phyloP scores from a whole-genome alignment of 2,797 vertebrate genomes.

The Graptemys geographica region DNA sequence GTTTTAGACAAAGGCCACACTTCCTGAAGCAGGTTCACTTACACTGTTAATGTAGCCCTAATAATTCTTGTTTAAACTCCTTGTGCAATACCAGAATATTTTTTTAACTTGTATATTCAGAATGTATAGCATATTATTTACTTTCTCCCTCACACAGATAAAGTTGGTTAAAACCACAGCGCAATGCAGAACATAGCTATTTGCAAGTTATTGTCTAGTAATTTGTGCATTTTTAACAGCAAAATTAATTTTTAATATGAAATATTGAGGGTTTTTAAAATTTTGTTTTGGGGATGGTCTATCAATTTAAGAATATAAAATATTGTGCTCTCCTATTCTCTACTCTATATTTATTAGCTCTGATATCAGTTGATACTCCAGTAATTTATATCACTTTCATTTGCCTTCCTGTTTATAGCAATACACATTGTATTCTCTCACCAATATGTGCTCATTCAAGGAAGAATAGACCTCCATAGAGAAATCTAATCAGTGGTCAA shows the following conservation, averaged over 20 bases:
- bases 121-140: background rate
- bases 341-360: background rate
- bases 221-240: background rate
- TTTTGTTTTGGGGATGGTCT: background rate
- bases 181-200: background rate
- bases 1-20: slow-evolving; percentile 13
- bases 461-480: slow-evolving; percentile 1
- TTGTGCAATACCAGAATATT: background rate
- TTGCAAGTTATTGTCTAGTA: slow-evolving; percentile 12
- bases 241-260: background rate
- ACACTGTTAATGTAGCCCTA: background rate
- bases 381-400: slow-evolving; percentile 13
- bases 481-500: slow-evolving; percentile 34
- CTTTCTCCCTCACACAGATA: slow-evolving; percentile 29
- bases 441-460: background rate
- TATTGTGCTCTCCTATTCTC: background rate
- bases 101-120: slow-evolving; percentile 15
- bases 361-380: background rate
- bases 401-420: slow-evolving; percentile 1
- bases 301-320: slow-evolving; percentile 39
- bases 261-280: background rate
- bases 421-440: background rate
- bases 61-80: background rate
- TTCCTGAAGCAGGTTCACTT: slow-evolving; percentile 32
- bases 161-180: background rate